Evolutionary conservation across 2,888 invertebrate genomes (phyloP).

Genomic region (Plebejus argus): DNA sequence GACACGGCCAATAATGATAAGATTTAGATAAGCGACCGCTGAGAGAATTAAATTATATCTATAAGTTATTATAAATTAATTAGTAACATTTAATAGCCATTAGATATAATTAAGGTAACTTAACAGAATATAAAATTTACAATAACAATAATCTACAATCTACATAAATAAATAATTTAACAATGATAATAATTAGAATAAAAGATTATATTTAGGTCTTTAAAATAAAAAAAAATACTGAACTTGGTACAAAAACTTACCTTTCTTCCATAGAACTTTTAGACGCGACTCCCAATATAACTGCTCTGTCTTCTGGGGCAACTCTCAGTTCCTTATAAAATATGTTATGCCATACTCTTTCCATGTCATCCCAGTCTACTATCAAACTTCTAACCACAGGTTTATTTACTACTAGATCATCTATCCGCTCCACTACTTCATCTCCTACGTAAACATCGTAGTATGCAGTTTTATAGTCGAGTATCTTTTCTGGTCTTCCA

Average conservation of each 20-base stretch:
- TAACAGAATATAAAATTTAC: too few relatives aligned
- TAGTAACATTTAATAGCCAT: too few relatives aligned
- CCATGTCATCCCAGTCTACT: conserved; percentile 70
- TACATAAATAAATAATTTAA: too few relatives aligned
- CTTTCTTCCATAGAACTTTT: conserved; percentile 57
- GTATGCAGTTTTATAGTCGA: conserved; percentile 56
- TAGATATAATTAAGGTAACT: too few relatives aligned
- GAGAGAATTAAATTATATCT: conserved; percentile 12
- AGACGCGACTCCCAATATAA: conserved; percentile 54
- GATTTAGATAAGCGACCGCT: conserved; percentile 20
- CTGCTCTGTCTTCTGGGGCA: conserved; percentile 66
- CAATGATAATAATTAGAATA: too few relatives aligned
- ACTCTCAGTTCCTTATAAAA: conserved; percentile 65
- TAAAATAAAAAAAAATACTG: too few relatives aligned
- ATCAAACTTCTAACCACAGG: conserved; percentile 60
- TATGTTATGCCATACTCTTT: conserved; percentile 66
- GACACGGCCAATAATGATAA: conserved; percentile 18
- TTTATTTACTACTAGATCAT: conserved; percentile 53
- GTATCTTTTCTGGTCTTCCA: conserved; percentile 59
- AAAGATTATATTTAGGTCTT: too few relatives aligned
- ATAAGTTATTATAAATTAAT: neutral
- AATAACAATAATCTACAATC: too few relatives aligned
- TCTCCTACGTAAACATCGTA: conserved; percentile 66
- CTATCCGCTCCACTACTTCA: conserved; percentile 49
- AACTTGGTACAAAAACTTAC: conserved; percentile 46